Base-by-base conservation (phyloP, 2,888 invertebrate genomes). In the Eupithecia subumbrata region DNA sequence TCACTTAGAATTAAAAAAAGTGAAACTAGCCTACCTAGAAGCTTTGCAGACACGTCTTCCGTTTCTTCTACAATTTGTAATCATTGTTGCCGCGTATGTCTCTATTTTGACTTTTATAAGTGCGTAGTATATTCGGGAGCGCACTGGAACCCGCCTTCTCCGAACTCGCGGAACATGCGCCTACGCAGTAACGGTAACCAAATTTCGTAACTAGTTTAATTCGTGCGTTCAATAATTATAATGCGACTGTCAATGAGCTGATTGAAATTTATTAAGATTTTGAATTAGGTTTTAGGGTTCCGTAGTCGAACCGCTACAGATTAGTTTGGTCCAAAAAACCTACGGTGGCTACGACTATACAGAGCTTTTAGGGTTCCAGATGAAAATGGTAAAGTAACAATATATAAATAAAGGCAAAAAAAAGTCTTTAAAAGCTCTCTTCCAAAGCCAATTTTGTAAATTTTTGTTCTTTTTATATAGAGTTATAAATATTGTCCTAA, bases 101-200 rank as follows among this genome's bases (percentile, higher is more conserved):
- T 14, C 0, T 1, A 0, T 30, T 63, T 5, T 30, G 8, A 63
- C 4, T 52, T 52, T n/a, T 63, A 16, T 9, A 34, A 2, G n/a
- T 67, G 18, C 40, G 34, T 37, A 16, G 16, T n/a, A 67, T 40
- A 64, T 34, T 34, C 16, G 37, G 43, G 68, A 45, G 25, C 40
- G 22, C 43, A 25, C 14, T 45, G 8, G 68, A 45, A 68, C 43
- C 22, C 25, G 25, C 68, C 43, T 22, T 45, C 14, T 22, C 25
- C 68, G 43, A 12, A n/a, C 67, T 80, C 81, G 82, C 83, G 52
- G 76, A 76, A 72, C 73, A 66, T 79, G 82, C 86, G 83, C 86
- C 86, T 81, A 86, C 86, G 71, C 76, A 40, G 37, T 82, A 84
- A 83, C 82, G 81, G 80, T 72, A 71, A 75, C 72, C 77, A 30